These are phyloP conservation scores for Felis chaus DNA, from an alignment of 2,113 vertebrate genomes.

Conservation along the genomic window DNA sequence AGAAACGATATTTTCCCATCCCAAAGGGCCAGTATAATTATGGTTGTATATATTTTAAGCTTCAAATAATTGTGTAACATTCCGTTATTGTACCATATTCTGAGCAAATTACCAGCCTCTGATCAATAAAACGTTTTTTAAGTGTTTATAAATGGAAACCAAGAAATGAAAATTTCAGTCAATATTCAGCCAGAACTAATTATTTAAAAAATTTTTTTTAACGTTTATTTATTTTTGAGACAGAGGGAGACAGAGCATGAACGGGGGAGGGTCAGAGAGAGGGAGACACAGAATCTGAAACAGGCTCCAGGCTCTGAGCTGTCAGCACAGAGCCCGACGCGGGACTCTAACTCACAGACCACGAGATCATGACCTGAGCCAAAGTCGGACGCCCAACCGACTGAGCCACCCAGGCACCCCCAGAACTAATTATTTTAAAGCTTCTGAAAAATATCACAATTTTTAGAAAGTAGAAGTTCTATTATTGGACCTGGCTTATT, in stretches of 20 bases:
- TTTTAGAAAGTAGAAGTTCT: constrained; percentile 23
- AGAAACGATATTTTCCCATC: neutral
- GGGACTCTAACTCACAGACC: too few relatives aligned
- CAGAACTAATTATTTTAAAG: constrained; percentile 57
- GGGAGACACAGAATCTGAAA: too few relatives aligned
- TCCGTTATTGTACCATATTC: constrained; percentile 53
- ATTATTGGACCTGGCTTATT: neutral
- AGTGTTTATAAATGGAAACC: constrained; percentile 48
- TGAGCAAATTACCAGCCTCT: constrained; percentile 62
- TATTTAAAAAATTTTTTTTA: neutral
- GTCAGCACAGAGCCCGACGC: too few relatives aligned
- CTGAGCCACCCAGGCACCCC: too few relatives aligned
- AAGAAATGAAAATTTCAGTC: constrained; percentile 58
- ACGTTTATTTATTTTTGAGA: too few relatives aligned
- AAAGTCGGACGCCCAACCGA: too few relatives aligned
- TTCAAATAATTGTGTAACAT: constrained; percentile 12
- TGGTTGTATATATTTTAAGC: constrained; percentile 28
- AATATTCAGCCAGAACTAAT: constrained; percentile 54
- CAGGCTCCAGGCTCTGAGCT: too few relatives aligned
- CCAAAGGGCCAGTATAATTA: constrained; percentile 35
- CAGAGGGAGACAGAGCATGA: too few relatives aligned
- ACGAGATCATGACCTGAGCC: too few relatives aligned
- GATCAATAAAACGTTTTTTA: constrained; percentile 74
- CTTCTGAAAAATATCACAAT: constrained; percentile 48
- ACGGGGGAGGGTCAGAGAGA: too few relatives aligned